Conservation (phyloP, 2,888 invertebrate genomes). For the Ennomos quercinarius region DNA sequence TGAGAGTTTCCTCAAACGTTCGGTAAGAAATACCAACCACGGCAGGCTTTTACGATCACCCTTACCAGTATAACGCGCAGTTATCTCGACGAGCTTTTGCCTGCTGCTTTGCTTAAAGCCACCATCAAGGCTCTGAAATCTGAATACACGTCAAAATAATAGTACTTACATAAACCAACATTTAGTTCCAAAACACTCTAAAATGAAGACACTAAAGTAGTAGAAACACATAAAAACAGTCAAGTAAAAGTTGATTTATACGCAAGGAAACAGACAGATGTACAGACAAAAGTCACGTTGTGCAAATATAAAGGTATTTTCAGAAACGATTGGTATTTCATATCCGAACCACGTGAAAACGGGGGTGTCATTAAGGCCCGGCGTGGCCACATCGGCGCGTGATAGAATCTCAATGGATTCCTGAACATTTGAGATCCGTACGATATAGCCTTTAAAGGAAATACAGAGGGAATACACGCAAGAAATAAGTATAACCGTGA, state of each 20-base stretch:
- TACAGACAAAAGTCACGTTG: too few relatives aligned
- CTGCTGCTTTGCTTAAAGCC: too few relatives aligned
- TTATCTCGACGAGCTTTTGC: neutral
- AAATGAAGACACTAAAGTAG: too few relatives aligned
- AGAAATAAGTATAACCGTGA: constrained; percentile 15
- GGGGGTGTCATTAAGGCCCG: constrained; percentile 22
- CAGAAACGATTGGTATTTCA: constrained; percentile 35
- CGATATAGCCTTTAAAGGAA: constrained; percentile 20
- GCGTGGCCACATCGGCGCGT: constrained; percentile 24
- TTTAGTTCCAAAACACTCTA: too few relatives aligned
- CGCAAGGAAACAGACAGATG: too few relatives aligned
- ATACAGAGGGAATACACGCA: constrained; percentile 13
- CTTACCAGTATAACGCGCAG: constrained; percentile 15
- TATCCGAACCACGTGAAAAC: constrained; percentile 34
- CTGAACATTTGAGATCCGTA: constrained; percentile 16
- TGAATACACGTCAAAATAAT: too few relatives aligned
- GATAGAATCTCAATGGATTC: constrained; percentile 34
- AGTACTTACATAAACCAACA: too few relatives aligned
- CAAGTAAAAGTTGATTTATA: too few relatives aligned
- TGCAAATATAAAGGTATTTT: constrained; percentile 13
- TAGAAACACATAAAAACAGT: too few relatives aligned
- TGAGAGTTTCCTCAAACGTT: neutral
- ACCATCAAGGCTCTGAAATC: too few relatives aligned
- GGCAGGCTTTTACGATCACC: constrained; percentile 9
- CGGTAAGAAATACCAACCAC: constrained; percentile 12